Base-by-base conservation (phyloP, 2,888 invertebrate species). In the Venusia cambrica region DNA sequence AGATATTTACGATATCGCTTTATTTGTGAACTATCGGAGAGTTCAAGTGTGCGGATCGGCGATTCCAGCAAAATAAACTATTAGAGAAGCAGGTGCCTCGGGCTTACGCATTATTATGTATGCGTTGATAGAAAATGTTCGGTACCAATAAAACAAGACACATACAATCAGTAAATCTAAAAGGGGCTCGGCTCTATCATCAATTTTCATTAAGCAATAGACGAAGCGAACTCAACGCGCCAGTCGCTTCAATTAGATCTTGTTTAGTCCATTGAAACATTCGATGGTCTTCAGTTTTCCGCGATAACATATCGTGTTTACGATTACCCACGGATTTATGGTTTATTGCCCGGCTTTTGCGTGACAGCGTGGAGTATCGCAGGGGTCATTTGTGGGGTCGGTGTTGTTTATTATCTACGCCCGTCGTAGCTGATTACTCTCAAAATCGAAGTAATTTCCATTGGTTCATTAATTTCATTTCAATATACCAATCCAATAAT, bases 231-330 rank as follows among this genome's bases (percentile, higher is more conserved):
- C 27, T 27, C 17, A 17, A 8, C 11, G 12, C 5, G 33, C 22
- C 33, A 19, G 26, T 30, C 25, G 6, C 30, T 27, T 18, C 37
- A 50, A 45, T 50, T 43, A 50, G 33, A 21, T 38, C 40, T 43
- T 11, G 42, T 45, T 50, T 35, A 48, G 45, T 30, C 36, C 18
- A 32, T 41, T 35, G 35, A 28, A 42, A 18, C 19, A 32, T 16
- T 25, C 11, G 36, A 31, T 19, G 24, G 30, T 24, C 38, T 19
- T 17, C 25, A 17, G 30, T 19, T 32, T 32, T 24, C 15, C 11
- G 20, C 22, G 62, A 63, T 60, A 55, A 49, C 40, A 37, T 54
- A 59, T 62, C 55, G 25, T 52, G 56, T 62, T 58, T 48, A 48
- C 48, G 37, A 40, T 26, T 28, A n/a, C n/a, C 14, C 7, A 15